Evolutionary conservation across 2,888 invertebrate species (phyloP).

Genomic region (Pherbina coryleti): DNA sequence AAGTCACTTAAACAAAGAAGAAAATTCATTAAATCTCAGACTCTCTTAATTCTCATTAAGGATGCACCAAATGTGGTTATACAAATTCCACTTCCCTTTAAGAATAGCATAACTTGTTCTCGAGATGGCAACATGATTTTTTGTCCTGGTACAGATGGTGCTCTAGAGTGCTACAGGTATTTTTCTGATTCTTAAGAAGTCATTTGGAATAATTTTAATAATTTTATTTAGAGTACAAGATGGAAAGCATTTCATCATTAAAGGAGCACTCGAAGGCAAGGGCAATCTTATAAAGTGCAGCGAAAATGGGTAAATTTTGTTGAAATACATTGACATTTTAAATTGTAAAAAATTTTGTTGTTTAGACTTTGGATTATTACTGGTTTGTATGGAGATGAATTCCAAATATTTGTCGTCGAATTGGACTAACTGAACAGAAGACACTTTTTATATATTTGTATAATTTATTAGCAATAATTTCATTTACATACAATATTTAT

Average conservation of each 20-base stretch:
- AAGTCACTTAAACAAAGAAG: not conserved
- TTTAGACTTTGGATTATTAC: slow-evolving; percentile 66
- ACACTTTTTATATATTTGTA: slow-evolving; percentile 42
- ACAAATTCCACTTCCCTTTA: slow-evolving; percentile 67
- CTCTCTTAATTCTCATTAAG: slow-evolving; percentile 44
- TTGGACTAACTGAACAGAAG: not conserved
- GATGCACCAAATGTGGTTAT: slow-evolving; percentile 59
- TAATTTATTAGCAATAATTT: slow-evolving; percentile 25
- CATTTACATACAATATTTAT: slow-evolving; percentile 25
- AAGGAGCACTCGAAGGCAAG: slow-evolving; percentile 62
- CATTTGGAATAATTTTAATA: not conserved
- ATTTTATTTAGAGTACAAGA: slow-evolving; percentile 53
- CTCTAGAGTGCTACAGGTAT: slow-evolving; percentile 63
- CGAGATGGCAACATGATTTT: slow-evolving; percentile 62
- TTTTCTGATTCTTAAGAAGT: not conserved
- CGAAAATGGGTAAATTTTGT: slow-evolving; percentile 63
- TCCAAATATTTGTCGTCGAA: slow-evolving; percentile 63
- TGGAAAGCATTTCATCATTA: slow-evolving; percentile 58
- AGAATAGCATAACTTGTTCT: slow-evolving; percentile 62
- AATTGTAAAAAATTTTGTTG: slow-evolving; percentile 39
- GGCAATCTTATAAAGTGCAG: slow-evolving; percentile 65
- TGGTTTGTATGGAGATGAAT: slow-evolving; percentile 63
- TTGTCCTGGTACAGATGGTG: slow-evolving; percentile 63
- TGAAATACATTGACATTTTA: not conserved
- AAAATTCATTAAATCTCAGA: not conserved